Conservation (phyloP, 2,797 vertebrate genomes). For the Xenentodon cancila region DNA sequence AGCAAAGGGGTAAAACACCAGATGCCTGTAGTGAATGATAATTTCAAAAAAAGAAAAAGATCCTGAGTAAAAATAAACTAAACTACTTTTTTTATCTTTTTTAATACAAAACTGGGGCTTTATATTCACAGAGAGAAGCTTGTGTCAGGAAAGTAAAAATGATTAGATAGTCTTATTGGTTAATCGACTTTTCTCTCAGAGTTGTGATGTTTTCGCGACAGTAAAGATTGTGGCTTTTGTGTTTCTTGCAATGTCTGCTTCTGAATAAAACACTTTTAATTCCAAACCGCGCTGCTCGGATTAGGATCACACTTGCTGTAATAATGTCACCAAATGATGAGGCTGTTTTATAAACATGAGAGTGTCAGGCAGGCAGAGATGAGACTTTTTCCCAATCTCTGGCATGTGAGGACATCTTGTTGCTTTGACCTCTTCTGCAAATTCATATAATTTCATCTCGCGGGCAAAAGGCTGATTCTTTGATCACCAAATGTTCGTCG, state of each 20-base stretch:
- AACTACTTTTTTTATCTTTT: constrained; percentile 4
- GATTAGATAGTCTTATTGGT: constrained; percentile 25
- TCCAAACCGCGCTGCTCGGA: constrained; percentile 1
- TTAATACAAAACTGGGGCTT: constrained; percentile 14
- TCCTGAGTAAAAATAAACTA: constrained; percentile 32
- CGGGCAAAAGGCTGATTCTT: constrained; percentile 19
- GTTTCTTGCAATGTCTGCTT: constrained; percentile 27
- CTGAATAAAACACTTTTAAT: constrained; percentile 48
- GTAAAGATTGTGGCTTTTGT: constrained; percentile 32
- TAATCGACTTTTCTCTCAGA: constrained; percentile 29
- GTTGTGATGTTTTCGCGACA: constrained; percentile 30
- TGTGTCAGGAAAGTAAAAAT: constrained; percentile 35
- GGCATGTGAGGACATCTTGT: constrained; percentile 36
- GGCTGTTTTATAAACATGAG: constrained; percentile 70
- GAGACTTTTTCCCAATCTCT: constrained; percentile 28
- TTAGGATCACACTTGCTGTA: constrained; percentile 34
- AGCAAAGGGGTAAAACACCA: too few species aligned
- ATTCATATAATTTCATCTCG: constrained; percentile 17
- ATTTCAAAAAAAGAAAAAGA: background rate
- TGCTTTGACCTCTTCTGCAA: constrained; percentile 37
- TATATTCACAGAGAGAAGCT: constrained; percentile 17
- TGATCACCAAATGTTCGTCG: too few species aligned
- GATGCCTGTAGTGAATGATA: too few species aligned
- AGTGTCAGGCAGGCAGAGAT: constrained; percentile 10
- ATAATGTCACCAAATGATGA: constrained; percentile 52